A percentile compares a stretch with the other conserved stretches of the same genome.
phyloP scores from a whole-genome alignment of 2,113 vertebrate genomes.

The Montifringilla adamsi region DNA sequence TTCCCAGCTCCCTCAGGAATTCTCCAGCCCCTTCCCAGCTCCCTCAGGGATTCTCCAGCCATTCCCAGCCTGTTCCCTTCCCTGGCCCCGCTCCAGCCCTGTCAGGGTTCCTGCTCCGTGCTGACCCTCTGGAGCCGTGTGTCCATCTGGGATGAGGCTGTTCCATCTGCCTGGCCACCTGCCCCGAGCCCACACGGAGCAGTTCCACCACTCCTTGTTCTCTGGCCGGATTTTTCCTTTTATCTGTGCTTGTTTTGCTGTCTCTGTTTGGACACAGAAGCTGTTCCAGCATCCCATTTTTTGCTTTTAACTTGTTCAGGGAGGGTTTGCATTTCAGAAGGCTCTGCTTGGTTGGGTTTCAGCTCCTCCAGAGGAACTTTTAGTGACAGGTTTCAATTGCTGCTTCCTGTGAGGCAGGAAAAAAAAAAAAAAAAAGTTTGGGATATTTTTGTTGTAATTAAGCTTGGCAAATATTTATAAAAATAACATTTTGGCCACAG shows the following conservation, averaged over 20 bases:
- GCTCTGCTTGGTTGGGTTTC: not conserved
- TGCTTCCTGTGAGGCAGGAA: rapidly evolving
- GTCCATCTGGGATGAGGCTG: not conserved
- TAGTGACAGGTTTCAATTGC: not conserved
- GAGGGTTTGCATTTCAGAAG: not conserved
- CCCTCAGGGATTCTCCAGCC: not conserved
- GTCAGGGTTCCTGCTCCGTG: rapidly evolving
- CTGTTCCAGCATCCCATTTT: not conserved
- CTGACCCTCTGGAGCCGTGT: rapidly evolving
- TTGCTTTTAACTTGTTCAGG: not conserved
- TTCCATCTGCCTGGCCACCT: not conserved
- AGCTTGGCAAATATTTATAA: not conserved
- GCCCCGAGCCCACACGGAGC: rapidly evolving
- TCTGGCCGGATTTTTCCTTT: not conserved
- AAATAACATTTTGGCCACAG: not conserved
- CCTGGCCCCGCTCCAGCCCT: not conserved
- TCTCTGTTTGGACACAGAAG: not conserved
- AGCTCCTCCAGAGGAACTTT: not conserved
- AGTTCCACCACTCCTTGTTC: not conserved
- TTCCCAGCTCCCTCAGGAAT: not conserved
- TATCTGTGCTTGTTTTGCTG: not conserved
- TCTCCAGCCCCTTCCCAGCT: not conserved
- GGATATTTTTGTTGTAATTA: not conserved
- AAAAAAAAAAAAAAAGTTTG: not conserved
- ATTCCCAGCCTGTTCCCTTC: not conserved